phyloP scores from a whole-genome alignment of 2,888 invertebrate species.

The Scaeva pyrastri region DNA sequence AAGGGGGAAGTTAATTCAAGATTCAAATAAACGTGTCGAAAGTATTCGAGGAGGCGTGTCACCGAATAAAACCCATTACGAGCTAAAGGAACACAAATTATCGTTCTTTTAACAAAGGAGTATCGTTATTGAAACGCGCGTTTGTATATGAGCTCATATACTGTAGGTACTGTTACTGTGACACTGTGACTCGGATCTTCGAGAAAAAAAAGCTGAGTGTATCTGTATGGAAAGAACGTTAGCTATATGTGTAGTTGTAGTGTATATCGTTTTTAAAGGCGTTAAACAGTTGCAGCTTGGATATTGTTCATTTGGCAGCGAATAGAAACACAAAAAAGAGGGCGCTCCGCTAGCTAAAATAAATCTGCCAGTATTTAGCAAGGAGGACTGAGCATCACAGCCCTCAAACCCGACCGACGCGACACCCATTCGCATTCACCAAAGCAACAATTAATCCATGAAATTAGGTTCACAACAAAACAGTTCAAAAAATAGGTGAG shows the following conservation, averaged over 20 bases:
- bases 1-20: constrained; percentile 54
- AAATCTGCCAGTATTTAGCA: constrained; percentile 70
- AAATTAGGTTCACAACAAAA: constrained; percentile 73
- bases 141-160: constrained; percentile 33
- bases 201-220: constrained; percentile 22
- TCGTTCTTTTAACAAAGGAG: constrained; percentile 52
- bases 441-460: constrained; percentile 74
- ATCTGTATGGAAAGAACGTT: constrained; percentile 17
- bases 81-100: constrained; percentile 65
- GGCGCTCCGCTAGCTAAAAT: constrained; percentile 59
- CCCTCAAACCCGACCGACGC: constrained; percentile 71
- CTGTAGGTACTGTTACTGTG: not conserved
- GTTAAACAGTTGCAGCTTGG: constrained; percentile 70
- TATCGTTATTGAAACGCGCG: constrained; percentile 42
- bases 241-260: constrained; percentile 38
- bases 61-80: constrained; percentile 72
- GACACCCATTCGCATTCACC: constrained; percentile 53
- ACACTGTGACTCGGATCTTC: constrained; percentile 13
- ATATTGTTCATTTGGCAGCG: constrained; percentile 65
- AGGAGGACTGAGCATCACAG: constrained; percentile 53
- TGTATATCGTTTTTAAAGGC: too few relatives aligned
- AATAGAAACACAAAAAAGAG: constrained; percentile 26
- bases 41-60: constrained; percentile 75
- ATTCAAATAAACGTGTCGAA: constrained; percentile 74
- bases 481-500: constrained; percentile 20